Percentiles rank a stretch among this genome's conserved stretches.
Evolutionary conservation across 2,797 vertebrate species (phyloP).

Genomic region (Acestrorhynchus altus): DNA sequence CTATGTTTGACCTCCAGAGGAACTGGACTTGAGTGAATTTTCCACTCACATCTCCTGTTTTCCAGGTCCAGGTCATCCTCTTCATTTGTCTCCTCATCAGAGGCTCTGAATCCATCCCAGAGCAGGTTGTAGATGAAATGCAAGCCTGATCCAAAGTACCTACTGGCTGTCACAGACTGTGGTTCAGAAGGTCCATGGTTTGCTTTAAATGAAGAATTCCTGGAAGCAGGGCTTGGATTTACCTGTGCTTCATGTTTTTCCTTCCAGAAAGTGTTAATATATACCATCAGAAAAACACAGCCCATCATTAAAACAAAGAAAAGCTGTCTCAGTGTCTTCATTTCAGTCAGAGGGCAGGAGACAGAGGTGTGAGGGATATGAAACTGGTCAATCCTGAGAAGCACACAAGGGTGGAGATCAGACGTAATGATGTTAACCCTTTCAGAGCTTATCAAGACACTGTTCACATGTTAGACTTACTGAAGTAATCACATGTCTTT

Average conservation of each 20-base stretch:
- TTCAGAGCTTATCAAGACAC: not conserved
- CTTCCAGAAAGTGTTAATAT: not conserved
- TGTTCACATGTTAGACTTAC: no score
- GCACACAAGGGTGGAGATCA: not conserved
- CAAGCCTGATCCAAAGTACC: not conserved
- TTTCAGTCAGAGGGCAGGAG: not conserved
- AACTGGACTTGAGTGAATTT: constrained; percentile 58
- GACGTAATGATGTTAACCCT: not conserved
- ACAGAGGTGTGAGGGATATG: not conserved
- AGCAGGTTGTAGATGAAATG: not conserved
- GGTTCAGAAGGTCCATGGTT: not conserved
- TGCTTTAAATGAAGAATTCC: not conserved
- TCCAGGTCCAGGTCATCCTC: not conserved
- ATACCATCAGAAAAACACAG: not conserved
- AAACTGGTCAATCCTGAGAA: not conserved
- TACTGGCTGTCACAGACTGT: not conserved
- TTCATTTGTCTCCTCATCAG: not conserved
- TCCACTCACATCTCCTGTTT: constrained; percentile 76
- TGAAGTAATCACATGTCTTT: no score
- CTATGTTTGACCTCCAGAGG: not conserved
- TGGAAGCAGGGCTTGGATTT: no score
- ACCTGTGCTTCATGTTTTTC: no score
- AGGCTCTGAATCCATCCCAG: not conserved
- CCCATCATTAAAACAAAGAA: not conserved
- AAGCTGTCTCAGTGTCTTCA: not conserved